Conservation (phyloP, 2,888 invertebrate genomes). For the Drosophila recens region DNA sequence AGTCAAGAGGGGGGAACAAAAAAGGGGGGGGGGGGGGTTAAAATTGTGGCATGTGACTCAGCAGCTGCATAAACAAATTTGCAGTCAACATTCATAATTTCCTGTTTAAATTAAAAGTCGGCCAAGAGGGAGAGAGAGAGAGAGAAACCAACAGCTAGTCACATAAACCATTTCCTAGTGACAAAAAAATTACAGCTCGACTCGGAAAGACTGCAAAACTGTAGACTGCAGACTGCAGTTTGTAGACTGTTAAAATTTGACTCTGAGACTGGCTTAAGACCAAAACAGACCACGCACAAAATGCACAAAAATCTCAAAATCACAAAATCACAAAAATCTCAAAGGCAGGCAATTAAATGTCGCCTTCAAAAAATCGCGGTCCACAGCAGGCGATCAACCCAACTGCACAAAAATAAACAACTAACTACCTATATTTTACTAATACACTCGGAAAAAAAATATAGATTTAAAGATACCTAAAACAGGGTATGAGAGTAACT, state of each 20-base stretch:
- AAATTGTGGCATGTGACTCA: constrained; percentile 58
- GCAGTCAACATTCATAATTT: constrained; percentile 80
- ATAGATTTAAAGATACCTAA: too few relatives aligned
- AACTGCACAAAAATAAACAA: constrained; percentile 3
- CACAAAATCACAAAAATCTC: constrained; percentile 50
- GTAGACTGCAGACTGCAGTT: background rate
- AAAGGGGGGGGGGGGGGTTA: background rate
- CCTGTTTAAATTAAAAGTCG: constrained; percentile 79
- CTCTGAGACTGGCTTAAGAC: constrained; percentile 37
- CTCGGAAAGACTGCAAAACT: constrained; percentile 6
- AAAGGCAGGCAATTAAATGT: constrained; percentile 76
- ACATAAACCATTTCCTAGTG: constrained; percentile 80
- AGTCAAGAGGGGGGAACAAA: background rate
- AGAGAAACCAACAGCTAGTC: constrained; percentile 50
- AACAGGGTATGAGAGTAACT: too few relatives aligned
- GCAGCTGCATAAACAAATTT: constrained; percentile 80
- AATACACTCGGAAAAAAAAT: too few relatives aligned
- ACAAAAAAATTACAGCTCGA: constrained; percentile 69
- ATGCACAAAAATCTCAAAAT: constrained; percentile 45
- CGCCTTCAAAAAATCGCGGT: constrained; percentile 64
- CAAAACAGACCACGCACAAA: constrained; percentile 48
- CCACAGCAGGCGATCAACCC: constrained; percentile 56
- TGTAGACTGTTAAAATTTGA: background rate
- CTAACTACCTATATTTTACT: background rate
- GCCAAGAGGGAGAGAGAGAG: constrained; percentile 44